These are phyloP conservation scores for Myxocyprinus asiaticus DNA, from an alignment of 2,113 vertebrate species.

Conservation along the genomic window DNA sequence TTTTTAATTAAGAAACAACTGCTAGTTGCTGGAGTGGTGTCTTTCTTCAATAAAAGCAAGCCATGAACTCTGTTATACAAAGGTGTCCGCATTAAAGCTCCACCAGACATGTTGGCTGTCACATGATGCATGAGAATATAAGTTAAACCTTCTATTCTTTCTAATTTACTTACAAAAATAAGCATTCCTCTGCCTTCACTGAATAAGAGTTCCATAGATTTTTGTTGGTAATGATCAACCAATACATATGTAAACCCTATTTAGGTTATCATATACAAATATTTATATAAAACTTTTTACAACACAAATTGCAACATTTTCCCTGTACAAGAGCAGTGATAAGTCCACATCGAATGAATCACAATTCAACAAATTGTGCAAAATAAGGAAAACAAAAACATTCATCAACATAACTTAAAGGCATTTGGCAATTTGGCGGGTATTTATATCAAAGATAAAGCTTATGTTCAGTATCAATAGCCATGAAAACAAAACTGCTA, in stretches of 20 bases:
- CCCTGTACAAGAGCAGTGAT: slow-evolving; percentile 77
- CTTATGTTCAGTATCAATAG: slow-evolving; percentile 72
- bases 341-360: slow-evolving; percentile 76
- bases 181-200: slow-evolving; percentile 35
- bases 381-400: slow-evolving; percentile 60
- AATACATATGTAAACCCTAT: slow-evolving; percentile 72
- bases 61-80: slow-evolving; percentile 38
- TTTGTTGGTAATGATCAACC: slow-evolving; percentile 71
- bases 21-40: slow-evolving; percentile 13
- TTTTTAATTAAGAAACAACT: slow-evolving; percentile 23
- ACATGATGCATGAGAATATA: slow-evolving; percentile 44
- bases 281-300: slow-evolving; percentile 80
- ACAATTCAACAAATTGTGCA: slow-evolving; percentile 70
- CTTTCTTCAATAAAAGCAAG: slow-evolving; percentile 28
- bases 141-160: slow-evolving; percentile 43
- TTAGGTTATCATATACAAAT: slow-evolving; percentile 80
- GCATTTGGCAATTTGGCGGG: slow-evolving; percentile 78
- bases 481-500: slow-evolving; percentile 74
- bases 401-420: slow-evolving; percentile 77
- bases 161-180: slow-evolving; percentile 56
- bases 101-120: slow-evolving; percentile 36
- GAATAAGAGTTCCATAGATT: slow-evolving; percentile 50
- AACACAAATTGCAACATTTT: slow-evolving; percentile 80
- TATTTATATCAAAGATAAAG: slow-evolving; percentile 75
- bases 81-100: slow-evolving; percentile 4